Evolutionary conservation across 2,797 vertebrate genomes (phyloP).

Genomic region (Pseudotriccus pelzelni): DNA sequence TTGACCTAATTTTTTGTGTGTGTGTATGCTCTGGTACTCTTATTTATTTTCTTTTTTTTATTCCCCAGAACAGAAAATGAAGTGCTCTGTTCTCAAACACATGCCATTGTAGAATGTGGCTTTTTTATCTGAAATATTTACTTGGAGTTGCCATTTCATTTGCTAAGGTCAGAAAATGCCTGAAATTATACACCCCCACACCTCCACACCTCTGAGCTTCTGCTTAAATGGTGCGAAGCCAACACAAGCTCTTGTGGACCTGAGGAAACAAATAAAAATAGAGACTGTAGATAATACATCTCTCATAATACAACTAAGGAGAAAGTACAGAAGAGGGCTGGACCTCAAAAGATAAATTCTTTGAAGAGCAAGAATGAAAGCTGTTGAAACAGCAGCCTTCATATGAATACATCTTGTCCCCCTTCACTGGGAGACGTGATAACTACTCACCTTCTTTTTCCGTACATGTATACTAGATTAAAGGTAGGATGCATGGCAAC

Average conservation of each 20-base stretch:
- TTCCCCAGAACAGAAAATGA: not conserved
- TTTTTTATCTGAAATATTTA: not conserved
- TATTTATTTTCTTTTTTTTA: not conserved
- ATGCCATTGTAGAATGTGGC: not conserved
- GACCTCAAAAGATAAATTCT: not conserved
- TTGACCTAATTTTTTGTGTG: not conserved
- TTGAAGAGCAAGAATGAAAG: not conserved
- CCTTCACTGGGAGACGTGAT: not conserved
- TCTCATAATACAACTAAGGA: not conserved
- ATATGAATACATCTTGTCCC: not conserved
- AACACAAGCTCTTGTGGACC: not conserved
- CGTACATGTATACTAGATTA: not conserved
- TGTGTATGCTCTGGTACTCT: fast-evolving
- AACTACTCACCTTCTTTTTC: not conserved
- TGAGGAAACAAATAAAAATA: not conserved
- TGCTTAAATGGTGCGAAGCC: not conserved
- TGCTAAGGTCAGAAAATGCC: not conserved
- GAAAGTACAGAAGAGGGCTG: not conserved
- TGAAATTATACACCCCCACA: not conserved
- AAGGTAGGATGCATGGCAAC: not conserved
- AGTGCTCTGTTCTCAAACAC: not conserved
- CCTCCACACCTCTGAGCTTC: not conserved
- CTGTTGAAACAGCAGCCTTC: not conserved
- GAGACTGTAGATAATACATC: not conserved
- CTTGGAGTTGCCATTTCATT: not conserved